These are phyloP conservation scores for Zosterops borbonicus DNA, from an alignment of 2,113 vertebrate species.

Conservation along the genomic window DNA sequence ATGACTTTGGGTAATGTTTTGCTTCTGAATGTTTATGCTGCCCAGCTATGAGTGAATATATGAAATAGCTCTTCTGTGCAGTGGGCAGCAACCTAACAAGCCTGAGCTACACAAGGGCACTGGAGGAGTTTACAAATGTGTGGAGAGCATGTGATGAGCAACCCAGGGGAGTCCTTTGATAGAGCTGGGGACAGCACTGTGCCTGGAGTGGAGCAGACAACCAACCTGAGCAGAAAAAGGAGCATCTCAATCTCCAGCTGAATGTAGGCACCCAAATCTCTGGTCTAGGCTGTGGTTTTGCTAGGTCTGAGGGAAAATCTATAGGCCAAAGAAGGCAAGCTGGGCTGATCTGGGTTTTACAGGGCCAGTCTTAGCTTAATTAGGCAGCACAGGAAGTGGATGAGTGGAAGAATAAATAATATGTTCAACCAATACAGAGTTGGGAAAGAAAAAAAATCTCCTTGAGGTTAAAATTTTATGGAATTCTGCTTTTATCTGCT, in stretches of 20 bases:
- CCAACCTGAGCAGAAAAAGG: fast-evolving
- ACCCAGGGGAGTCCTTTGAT: neutral
- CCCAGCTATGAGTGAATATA: neutral
- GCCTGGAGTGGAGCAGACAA: neutral
- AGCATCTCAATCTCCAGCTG: neutral
- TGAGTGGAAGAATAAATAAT: neutral
- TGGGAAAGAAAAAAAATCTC: neutral
- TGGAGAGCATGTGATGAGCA: neutral
- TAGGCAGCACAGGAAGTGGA: neutral
- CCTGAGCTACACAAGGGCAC: neutral
- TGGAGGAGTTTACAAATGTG: neutral
- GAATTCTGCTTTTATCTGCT: neutral
- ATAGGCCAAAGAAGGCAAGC: neutral
- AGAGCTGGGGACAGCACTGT: neutral
- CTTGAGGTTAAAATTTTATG: neutral
- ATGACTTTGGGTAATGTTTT: neutral
- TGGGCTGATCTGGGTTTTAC: neutral
- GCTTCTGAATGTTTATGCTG: neutral
- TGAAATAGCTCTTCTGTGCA: neutral
- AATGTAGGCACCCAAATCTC: neutral
- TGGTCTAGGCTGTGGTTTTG: neutral
- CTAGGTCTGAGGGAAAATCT: neutral
- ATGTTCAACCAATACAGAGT: neutral
- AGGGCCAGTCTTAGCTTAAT: neutral
- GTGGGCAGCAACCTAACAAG: neutral